Conservation (phyloP, 2,797 vertebrate genomes). For the Chrysocyon brachyurus region DNA sequence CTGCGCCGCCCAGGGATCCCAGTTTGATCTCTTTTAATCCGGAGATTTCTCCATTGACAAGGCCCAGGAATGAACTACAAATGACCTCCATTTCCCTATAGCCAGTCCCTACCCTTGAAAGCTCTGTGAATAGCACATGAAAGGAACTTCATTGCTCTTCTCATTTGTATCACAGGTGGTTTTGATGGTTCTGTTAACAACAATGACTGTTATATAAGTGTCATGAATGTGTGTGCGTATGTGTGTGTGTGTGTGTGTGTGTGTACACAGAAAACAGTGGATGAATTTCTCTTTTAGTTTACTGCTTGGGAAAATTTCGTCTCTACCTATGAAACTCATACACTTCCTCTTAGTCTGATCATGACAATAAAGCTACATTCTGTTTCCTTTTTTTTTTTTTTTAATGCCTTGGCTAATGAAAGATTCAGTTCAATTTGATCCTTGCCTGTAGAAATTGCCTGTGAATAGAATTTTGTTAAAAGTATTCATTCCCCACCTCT, state of each 20-base stretch:
- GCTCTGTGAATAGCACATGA: neutral
- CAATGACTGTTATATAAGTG: neutral
- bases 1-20: too few relatives aligned
- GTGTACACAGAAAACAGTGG: neutral
- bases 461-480: neutral
- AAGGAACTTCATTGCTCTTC: neutral
- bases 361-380: neutral
- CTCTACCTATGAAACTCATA: neutral
- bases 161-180: conserved; percentile 16
- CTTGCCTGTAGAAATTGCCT: conserved; percentile 11
- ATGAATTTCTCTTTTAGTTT: conserved; percentile 20
- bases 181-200: conserved; percentile 17
- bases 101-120: neutral
- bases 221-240: neutral
- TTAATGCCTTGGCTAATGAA: neutral
- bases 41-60: neutral
- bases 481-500: neutral
- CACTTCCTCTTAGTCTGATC: conserved; percentile 40
- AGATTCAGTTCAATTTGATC: neutral
- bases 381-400: neutral
- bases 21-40: neutral
- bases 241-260: neutral
- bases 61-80: neutral
- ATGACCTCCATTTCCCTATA: neutral
- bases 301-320: conserved; percentile 24